Conservation (phyloP, 1,140 invertebrate genomes). For the Oncopeltus fasciatus region DNA sequence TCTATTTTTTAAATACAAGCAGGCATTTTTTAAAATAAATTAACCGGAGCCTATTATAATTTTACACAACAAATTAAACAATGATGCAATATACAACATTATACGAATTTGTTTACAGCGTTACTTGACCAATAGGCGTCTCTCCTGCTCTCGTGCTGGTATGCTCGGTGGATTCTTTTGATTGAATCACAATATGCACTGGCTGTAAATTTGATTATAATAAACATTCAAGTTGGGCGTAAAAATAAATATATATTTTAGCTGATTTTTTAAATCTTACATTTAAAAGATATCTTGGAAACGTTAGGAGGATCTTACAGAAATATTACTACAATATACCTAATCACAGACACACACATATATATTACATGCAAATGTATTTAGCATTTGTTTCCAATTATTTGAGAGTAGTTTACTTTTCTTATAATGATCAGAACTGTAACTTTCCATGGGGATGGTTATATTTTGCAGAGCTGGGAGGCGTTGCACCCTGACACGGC, state of each 20-base stretch:
- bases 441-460: no score
- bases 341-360: no score
- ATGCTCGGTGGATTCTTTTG: not conserved
- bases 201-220: slow-evolving; percentile 1
- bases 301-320: no score
- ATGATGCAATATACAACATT: not conserved
- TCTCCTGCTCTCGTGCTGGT: not conserved
- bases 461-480: slow-evolving; percentile 65
- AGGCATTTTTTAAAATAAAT: not conserved
- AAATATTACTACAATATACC: no score
- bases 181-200: slow-evolving; percentile 1
- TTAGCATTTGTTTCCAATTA: no score
- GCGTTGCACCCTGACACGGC: slow-evolving; percentile 74
- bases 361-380: no score
- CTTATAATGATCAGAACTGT: no score
- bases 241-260: no score
- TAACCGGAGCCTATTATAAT: not conserved
- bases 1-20: not conserved
- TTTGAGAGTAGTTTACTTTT: no score
- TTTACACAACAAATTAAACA: not conserved
- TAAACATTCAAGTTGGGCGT: no score
- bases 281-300: no score
- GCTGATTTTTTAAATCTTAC: no score
- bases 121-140: slow-evolving; percentile 7
- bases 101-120: slow-evolving; percentile 6